Conservation (phyloP, 2,113 vertebrate genomes). For the Eptesicus fuscus region DNA sequence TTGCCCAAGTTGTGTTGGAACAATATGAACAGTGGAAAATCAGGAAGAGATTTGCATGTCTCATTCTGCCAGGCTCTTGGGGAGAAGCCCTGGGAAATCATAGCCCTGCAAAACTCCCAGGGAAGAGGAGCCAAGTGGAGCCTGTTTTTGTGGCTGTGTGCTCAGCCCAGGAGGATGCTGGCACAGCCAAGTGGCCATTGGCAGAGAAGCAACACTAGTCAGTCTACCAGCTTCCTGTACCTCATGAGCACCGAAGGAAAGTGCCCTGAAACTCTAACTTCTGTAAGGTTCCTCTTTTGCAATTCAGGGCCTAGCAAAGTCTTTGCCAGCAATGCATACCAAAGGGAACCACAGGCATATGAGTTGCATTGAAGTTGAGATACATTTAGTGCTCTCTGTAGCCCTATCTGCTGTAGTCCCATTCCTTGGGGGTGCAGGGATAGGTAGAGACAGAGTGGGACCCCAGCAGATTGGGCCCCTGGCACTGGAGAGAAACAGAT, state of each 20-base stretch:
- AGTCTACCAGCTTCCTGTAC: not conserved
- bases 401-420: not conserved
- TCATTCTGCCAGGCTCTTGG: not conserved
- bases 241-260: not conserved
- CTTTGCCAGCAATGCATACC: not conserved
- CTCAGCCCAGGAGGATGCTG: not conserved
- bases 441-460: not conserved
- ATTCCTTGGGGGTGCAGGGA: not conserved
- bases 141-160: not conserved
- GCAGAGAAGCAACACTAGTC: not conserved
- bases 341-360: not conserved
- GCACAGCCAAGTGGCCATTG: not conserved
- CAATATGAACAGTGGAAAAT: not conserved
- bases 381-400: not conserved
- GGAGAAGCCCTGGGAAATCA: constrained; percentile 32
- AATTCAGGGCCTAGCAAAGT: not conserved
- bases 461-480: not conserved
- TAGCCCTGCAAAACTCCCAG: not conserved
- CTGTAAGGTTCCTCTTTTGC: not conserved
- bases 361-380: not conserved
- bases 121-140: not conserved
- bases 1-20: not conserved
- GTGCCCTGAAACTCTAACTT: not conserved
- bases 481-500: not conserved
- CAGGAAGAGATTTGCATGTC: not conserved